Evolutionary conservation across 92 coral and sea anemone genomes (phyloP), one percentile per base, ranked within the genome.

Genomic region (Paramuricea clavata): DNA sequence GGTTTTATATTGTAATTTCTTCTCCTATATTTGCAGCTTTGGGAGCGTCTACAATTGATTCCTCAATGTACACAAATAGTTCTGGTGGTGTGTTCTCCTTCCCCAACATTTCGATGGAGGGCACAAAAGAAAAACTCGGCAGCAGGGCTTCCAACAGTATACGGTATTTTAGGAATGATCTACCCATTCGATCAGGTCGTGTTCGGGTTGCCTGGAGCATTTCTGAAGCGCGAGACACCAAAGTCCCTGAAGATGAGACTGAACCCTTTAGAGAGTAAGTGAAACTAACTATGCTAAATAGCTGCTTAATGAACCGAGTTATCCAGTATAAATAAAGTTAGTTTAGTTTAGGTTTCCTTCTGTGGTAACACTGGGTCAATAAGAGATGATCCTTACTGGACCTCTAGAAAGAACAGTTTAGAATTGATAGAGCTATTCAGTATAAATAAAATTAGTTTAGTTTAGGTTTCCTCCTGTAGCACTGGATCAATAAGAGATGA

Each of bases 141-240:
- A 13, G 13, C 13, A 23, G 49, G 30, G 81, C 61, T 7, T 6
- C 9, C 12, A 76, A 76, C 65, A 76, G 81, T 27, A 76, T 76
- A 3, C 22, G 16, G 81, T 76, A 76, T 76, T 36, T 65, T 13
- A 76, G 47, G 67, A 76, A 49, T 19, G 15, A 49, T 12, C 81
- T 76, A 4, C 65, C 81, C 16, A 15, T 49, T 7, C 23, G 65
- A 16, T 13, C 64, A n/a, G 65, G 67, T 32, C 44, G 39, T 39
- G 43, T 76, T 49, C 81, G 21, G 39, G 81, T 76, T n/a, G 81
- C 64, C 39, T 76, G 81, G 81, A 76, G 81, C 43, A 76, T 76
- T 30, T 76, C 65, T 16, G 65, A 49, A 76, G 43, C 43, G 19
- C 12, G 41, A 12, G 3, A 27, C 6, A 76, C 81, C 25, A 49